A percentile compares a stretch with the other conserved stretches of the same genome.
Conservation (phyloP, 2,888 invertebrate species). For the Ptilodon capucinus region DNA sequence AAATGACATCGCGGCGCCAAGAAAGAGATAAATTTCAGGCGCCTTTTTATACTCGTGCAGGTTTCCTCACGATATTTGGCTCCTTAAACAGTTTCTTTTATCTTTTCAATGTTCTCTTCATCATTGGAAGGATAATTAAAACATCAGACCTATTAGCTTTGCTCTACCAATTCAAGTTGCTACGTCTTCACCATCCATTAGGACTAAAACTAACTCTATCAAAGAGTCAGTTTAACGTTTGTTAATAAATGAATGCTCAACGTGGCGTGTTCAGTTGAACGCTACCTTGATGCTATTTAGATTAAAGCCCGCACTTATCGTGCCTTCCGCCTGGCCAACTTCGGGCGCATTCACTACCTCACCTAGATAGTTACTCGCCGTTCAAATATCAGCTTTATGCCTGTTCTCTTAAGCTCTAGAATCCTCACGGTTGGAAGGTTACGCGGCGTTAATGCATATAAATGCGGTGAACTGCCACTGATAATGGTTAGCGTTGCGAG, state of each 20-base stretch:
- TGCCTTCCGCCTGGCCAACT: constrained; percentile 65
- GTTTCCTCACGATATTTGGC: no score
- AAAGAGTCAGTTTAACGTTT: constrained; percentile 24
- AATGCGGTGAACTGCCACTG: constrained; percentile 64
- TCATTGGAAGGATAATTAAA: not conserved
- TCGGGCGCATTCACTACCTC: constrained; percentile 53
- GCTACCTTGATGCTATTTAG: constrained; percentile 71
- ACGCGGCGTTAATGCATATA: constrained; percentile 61
- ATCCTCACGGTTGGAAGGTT: constrained; percentile 21
- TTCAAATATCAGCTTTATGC: constrained; percentile 53
- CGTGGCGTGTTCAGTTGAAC: constrained; percentile 44
- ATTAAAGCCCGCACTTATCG: constrained; percentile 75
- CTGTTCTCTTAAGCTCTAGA: constrained; percentile 35
- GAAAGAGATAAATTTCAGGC: no score
- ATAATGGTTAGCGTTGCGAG: constrained; percentile 57
- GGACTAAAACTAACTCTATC: constrained; percentile 18
- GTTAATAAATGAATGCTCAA: constrained; percentile 38
- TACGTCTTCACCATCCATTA: constrained; percentile 6
- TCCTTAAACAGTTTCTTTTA: no score
- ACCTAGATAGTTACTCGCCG: constrained; percentile 35
- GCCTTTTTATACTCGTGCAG: no score
- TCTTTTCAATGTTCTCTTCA: no score
- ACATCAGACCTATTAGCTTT: constrained; percentile 5
- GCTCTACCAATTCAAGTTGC: constrained; percentile 3
- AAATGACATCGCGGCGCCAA: no score